phyloP scores from a whole-genome alignment of 2,797 vertebrate species.

The Gadopsis marmoratus region DNA sequence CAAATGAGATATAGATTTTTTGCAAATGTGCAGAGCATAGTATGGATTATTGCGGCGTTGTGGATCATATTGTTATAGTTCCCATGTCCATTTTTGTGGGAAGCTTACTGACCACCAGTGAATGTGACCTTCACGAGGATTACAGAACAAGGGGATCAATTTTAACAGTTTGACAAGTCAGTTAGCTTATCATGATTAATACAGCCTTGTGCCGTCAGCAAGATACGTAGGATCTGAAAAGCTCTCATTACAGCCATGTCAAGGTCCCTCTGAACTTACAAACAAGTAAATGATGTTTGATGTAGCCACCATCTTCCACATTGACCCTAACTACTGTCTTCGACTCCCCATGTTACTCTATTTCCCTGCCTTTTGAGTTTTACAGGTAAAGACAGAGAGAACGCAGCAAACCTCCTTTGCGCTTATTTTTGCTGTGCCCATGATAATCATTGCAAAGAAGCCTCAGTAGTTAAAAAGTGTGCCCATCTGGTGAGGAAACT shows the following conservation, averaged over 20 bases:
- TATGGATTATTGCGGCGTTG: conserved; percentile 58
- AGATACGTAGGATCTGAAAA: conserved; percentile 47
- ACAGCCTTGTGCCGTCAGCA: conserved; percentile 31
- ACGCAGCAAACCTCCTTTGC: conserved; percentile 59
- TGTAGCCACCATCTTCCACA: conserved; percentile 29
- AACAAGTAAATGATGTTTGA: conserved; percentile 50
- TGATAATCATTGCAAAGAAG: conserved; percentile 80
- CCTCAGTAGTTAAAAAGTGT: conserved; percentile 80
- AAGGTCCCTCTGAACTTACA: conserved; percentile 50
- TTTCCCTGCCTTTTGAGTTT: conserved; percentile 38
- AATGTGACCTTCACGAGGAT: conserved; percentile 67
- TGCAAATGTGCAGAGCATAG: conserved; percentile 60
- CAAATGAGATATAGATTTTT: conserved; percentile 81
- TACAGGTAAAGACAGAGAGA: conserved; percentile 36
- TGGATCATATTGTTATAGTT: conserved; percentile 39
- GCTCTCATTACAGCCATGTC: conserved; percentile 48
- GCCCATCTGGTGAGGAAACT: conserved; percentile 86
- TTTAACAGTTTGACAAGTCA: conserved; percentile 58
- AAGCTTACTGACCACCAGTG: conserved; percentile 52
- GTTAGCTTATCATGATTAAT: conserved; percentile 62
- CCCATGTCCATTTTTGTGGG: conserved; percentile 40
- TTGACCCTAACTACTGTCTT: conserved; percentile 39
- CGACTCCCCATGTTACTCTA: not conserved
- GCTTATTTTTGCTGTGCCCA: conserved; percentile 75
- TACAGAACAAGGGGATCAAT: conserved; percentile 56